phyloP scores from a whole-genome alignment of 2,113 vertebrate species.

The Gyps fulvus region DNA sequence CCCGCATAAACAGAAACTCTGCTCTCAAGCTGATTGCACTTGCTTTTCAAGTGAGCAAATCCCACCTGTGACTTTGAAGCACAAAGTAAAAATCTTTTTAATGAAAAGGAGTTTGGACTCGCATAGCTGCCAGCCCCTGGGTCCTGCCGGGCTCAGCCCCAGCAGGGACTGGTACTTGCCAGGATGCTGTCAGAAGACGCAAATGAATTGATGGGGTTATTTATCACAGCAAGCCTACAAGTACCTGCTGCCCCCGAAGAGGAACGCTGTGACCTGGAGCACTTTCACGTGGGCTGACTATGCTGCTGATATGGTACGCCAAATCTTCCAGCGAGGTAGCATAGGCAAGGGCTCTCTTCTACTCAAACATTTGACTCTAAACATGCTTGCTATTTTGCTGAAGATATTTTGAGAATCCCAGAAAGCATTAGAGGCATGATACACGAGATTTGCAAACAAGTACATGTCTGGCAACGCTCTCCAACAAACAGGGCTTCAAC shows the following conservation, averaged over 20 bases:
- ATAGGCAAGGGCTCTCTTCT: neutral
- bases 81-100: neutral
- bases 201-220: neutral
- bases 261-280: neutral
- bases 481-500: neutral
- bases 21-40: fast-evolving
- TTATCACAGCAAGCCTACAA: neutral
- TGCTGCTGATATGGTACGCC: fast-evolving
- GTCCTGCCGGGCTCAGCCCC: neutral
- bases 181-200: neutral
- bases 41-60: neutral
- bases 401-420: neutral
- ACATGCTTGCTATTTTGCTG: neutral
- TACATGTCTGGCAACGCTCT: neutral
- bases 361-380: neutral
- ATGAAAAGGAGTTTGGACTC: neutral
- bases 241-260: neutral
- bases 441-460: neutral
- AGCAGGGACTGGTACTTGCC: neutral
- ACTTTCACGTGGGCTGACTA: neutral
- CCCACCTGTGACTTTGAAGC: neutral
- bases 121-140: fast-evolving
- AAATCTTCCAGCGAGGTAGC: fast-evolving
- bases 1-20: neutral
- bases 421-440: neutral